These are phyloP conservation scores for Spea hammondii DNA, from an alignment of 2,797 vertebrate species.

Conservation along the genomic window DNA sequence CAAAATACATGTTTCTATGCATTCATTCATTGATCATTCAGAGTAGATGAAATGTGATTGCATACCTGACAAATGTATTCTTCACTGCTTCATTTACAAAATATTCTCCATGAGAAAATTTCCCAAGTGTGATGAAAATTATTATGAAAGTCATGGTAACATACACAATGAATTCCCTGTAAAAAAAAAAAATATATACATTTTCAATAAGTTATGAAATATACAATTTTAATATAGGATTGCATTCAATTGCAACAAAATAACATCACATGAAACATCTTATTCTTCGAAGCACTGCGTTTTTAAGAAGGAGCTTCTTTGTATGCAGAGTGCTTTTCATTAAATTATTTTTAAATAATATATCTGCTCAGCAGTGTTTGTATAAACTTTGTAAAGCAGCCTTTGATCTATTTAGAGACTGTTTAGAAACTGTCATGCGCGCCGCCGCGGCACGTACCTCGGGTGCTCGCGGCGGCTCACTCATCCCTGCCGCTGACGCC, in stretches of 20 bases:
- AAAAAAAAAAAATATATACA: not conserved
- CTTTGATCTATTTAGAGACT: no score
- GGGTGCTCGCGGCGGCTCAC: no score
- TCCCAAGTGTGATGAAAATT: slow-evolving; percentile 61
- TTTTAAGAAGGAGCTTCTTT: no score
- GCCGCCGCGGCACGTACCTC: no score
- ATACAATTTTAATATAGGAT: not conserved
- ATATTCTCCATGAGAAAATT: slow-evolving; percentile 58
- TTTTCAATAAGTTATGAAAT: not conserved
- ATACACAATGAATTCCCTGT: slow-evolving; percentile 65
- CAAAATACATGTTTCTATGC: not conserved
- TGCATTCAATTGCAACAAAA: not conserved
- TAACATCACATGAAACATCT: no score
- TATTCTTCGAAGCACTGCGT: no score
- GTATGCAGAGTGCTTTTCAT: no score
- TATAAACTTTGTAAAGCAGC: no score
- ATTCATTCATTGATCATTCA: not conserved
- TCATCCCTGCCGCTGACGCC: no score
- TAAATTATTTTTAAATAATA: no score
- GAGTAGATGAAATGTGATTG: not conserved
- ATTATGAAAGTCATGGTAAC: slow-evolving; percentile 65
- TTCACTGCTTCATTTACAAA: slow-evolving; percentile 67
- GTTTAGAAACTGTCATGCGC: no score
- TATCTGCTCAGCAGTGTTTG: no score
- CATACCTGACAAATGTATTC: slow-evolving; percentile 68